Conservation (phyloP, 1,140 invertebrate species). For the Euglossa dilemma region DNA sequence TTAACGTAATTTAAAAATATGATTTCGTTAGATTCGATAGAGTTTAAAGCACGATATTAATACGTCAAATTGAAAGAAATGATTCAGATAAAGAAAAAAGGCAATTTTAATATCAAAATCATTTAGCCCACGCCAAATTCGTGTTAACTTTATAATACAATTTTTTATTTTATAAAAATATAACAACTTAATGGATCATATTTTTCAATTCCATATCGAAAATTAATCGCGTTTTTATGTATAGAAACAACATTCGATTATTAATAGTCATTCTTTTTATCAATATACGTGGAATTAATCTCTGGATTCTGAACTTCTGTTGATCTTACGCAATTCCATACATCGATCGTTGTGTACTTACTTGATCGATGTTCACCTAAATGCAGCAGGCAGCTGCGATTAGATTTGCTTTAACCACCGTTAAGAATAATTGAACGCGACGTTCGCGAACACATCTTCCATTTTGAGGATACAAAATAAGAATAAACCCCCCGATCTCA, state of each 20-base stretch:
- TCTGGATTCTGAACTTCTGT: not conserved
- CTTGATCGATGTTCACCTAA: slow-evolving; percentile 66
- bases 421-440: slow-evolving; percentile 39
- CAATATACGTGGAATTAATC: not conserved
- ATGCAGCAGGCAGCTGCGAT: slow-evolving; percentile 56
- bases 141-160: no score
- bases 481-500: slow-evolving; percentile 4
- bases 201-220: not conserved
- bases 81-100: not conserved
- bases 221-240: no score
- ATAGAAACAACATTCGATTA: not conserved
- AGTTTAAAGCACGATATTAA: not conserved
- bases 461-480: slow-evolving; percentile 11
- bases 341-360: slow-evolving; percentile 53
- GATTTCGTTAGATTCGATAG: not conserved
- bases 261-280: not conserved
- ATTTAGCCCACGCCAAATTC: not conserved
- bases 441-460: slow-evolving; percentile 18
- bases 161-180: not conserved
- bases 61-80: not conserved
- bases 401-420: slow-evolving; percentile 68
- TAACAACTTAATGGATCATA: not conserved
- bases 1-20: no score
- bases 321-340: slow-evolving; percentile 52
- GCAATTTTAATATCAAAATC: not conserved